Conservation (phyloP, 2,797 vertebrate genomes). For the Amblyopsis hoosieri region DNA sequence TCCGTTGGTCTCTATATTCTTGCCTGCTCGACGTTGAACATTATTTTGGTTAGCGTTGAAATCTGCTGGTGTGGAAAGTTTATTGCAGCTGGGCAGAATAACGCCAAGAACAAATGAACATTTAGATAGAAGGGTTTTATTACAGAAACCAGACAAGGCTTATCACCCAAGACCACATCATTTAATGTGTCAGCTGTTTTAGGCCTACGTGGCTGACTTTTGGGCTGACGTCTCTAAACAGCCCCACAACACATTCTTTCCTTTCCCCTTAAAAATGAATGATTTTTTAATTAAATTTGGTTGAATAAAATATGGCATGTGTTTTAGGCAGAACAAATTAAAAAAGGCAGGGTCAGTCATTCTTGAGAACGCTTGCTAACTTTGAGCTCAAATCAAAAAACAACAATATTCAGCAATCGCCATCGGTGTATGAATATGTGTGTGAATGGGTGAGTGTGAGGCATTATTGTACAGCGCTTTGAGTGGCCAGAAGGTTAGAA, state of each 20-base stretch:
- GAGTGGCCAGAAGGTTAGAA: too few relatives aligned
- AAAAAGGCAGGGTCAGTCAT: too few relatives aligned
- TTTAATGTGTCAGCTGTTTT: slow-evolving; percentile 39
- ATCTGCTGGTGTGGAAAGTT: not conserved
- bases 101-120: not conserved
- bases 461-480: too few relatives aligned
- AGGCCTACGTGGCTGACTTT: slow-evolving; percentile 32
- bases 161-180: slow-evolving; percentile 23
- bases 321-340: not conserved
- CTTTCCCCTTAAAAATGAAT: slow-evolving; percentile 20
- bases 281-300: slow-evolving; percentile 23
- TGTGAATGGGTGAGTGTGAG: too few relatives aligned
- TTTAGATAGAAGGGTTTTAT: slow-evolving; percentile 1
- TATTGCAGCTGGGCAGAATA: slow-evolving; percentile 1
- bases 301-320: slow-evolving; percentile 26
- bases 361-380: too few relatives aligned
- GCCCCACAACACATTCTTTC: slow-evolving; percentile 17
- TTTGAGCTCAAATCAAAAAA: too few relatives aligned
- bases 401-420: too few relatives aligned
- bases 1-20: slow-evolving; percentile 14
- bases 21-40: not conserved
- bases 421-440: too few relatives aligned
- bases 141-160: slow-evolving; percentile 14
- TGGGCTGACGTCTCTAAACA: slow-evolving; percentile 41
- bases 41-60: slow-evolving; percentile 15